Evolutionary conservation across 2,797 vertebrate genomes (phyloP).

Genomic region (Micrastur ruficollis): DNA sequence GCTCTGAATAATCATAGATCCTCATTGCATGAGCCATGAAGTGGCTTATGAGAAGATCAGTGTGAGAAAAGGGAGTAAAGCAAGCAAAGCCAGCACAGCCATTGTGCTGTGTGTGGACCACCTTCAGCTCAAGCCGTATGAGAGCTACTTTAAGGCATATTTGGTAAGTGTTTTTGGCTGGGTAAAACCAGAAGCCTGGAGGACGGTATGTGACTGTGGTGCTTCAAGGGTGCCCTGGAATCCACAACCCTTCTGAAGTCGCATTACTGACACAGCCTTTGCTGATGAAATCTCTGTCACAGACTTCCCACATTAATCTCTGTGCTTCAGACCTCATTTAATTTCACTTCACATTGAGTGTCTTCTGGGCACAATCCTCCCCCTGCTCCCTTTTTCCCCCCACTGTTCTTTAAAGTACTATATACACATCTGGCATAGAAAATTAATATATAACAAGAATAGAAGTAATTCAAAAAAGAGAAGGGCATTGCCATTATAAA

Average conservation of each 20-base stretch:
- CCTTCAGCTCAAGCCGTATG: background rate
- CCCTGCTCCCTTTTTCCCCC: accelerated
- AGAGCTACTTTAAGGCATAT: background rate
- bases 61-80: background rate
- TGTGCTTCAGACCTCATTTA: background rate
- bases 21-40: background rate
- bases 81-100: background rate
- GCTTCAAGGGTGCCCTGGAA: background rate
- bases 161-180: background rate
- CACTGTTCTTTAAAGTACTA: background rate
- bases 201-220: background rate
- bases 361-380: background rate
- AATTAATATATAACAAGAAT: background rate
- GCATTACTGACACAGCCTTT: background rate
- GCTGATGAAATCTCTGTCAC: background rate
- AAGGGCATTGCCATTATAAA: background rate
- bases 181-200: background rate
- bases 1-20: background rate
- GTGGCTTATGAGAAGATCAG: background rate
- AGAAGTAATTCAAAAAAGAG: background rate
- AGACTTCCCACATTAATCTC: background rate
- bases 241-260: background rate
- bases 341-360: background rate
- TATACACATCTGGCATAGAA: background rate
- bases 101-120: background rate